Base-by-base conservation (phyloP, 2,888 invertebrate species). In the Yponomeuta sedellus region DNA sequence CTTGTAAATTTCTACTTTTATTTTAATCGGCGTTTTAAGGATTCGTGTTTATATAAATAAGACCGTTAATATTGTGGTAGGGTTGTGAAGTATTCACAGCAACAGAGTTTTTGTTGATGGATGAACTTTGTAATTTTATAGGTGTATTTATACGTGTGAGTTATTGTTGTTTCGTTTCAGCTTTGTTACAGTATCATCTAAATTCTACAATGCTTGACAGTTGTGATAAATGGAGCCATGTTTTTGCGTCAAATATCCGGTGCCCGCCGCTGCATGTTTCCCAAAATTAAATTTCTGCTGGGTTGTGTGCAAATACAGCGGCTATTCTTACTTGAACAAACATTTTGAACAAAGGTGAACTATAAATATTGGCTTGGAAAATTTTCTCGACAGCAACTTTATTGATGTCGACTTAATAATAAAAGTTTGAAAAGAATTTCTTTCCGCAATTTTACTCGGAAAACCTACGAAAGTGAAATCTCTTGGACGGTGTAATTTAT, bases 321-420 rank as follows among this genome's bases (percentile, higher is more conserved):
- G 5, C 62, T 62, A 5, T 63, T 6, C 16, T 44, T 20, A 19
- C 16, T 10, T 63, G 2, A 34, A 39, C 19, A 19, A 63, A 44
- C 44, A 25, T 59, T 61, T 63, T 64, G 68, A 64, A 67, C 25
- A 56, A 65, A 66, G n/a, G n/a, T n/a, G n/a, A n/a, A n/a, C n/a
- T n/a, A n/a, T n/a, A n/a, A n/a, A n/a, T n/a, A n/a, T n/a, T n/a
- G n/a, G 64, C 44, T 44, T 10, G 10, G 44, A 3, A 16, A 2
- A 52, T 52, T 52, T 52, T 16, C 16, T 16, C 44, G 16, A 52
- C 44, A 52, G 44, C 44, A 52, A 6, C 44, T 16, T 52, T 52
- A 12, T 12, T 12, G n/a, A 44, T 52, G 28, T 12, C 20, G n/a
- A 44, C 44, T 63, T 63, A 12, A 64, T 64, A 56, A 52, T 28